Evolutionary conservation across 2,888 invertebrate genomes (phyloP).

Genomic region (Drosophila seclusa): DNA sequence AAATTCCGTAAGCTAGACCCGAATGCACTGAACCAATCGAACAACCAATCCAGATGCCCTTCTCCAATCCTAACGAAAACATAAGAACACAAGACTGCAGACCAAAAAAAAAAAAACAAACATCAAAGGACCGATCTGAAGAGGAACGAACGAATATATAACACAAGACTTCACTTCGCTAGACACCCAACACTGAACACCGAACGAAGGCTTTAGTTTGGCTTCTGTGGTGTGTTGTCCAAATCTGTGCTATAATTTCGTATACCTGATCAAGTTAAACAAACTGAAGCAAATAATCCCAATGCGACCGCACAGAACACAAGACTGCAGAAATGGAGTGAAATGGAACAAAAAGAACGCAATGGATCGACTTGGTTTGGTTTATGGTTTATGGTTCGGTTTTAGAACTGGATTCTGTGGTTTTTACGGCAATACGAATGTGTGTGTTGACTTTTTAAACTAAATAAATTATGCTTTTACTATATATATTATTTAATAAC

Average conservation of each 20-base stretch:
- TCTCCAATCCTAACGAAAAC: conserved; percentile 32
- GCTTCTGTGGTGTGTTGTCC: neutral
- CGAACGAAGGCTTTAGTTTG: conserved; percentile 2
- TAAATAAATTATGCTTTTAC: conserved; percentile 66
- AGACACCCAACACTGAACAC: neutral
- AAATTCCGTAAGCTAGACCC: conserved; percentile 4
- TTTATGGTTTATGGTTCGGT: conserved; percentile 34
- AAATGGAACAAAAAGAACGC: conserved; percentile 1
- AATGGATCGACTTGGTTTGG: conserved; percentile 36
- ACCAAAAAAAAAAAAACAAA: neutral
- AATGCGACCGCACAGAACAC: conserved; percentile 15
- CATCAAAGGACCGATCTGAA: conserved; percentile 6
- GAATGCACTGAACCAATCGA: conserved; percentile 25
- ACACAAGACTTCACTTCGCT: conserved; percentile 4
- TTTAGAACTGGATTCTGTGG: conserved; percentile 50
- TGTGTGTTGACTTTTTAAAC: conserved; percentile 44
- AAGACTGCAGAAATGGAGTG: conserved; percentile 25
- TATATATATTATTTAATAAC: conserved; percentile 38
- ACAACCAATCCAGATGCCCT: conserved; percentile 28
- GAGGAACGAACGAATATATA: neutral
- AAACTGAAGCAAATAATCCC: neutral
- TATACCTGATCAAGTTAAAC: conserved; percentile 15
- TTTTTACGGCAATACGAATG: conserved; percentile 39
- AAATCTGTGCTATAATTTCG: neutral
- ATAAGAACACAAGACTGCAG: conserved; percentile 51